These are phyloP conservation scores for Drosophila trapezifrons DNA, from an alignment of 1,140 invertebrate genomes.

Conservation along the genomic window DNA sequence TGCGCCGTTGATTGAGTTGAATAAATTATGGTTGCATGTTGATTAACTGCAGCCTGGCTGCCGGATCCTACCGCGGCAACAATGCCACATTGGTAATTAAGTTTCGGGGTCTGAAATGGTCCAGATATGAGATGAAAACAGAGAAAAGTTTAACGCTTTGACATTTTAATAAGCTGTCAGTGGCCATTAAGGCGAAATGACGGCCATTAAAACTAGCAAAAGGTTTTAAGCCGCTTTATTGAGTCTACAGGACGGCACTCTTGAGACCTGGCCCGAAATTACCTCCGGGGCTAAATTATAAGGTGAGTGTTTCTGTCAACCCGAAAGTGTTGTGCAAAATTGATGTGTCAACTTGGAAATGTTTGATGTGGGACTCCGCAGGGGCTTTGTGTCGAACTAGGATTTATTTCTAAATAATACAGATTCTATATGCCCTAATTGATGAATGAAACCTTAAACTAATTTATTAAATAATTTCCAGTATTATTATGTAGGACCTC, in stretches of 20 bases:
- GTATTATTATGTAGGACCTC: too few relatives aligned
- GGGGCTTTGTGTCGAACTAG: background rate
- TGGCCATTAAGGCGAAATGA: slow-evolving; percentile 39
- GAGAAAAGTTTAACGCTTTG: slow-evolving; percentile 40
- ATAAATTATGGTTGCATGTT: slow-evolving; percentile 69
- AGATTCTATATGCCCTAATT: background rate
- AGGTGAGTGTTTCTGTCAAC: background rate
- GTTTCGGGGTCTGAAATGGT: slow-evolving; percentile 24
- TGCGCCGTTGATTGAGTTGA: slow-evolving; percentile 68
- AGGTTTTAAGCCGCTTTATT: slow-evolving; percentile 35
- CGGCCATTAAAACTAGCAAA: slow-evolving; percentile 23
- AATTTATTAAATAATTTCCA: too few relatives aligned
- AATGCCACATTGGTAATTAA: slow-evolving; percentile 41
- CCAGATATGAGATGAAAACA: slow-evolving; percentile 12
- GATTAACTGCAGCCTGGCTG: slow-evolving; percentile 60
- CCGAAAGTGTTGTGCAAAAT: slow-evolving; percentile 1
- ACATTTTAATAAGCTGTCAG: slow-evolving; percentile 76
- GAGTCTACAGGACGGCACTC: slow-evolving; percentile 4
- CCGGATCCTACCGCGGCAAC: background rate
- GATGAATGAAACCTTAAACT: too few relatives aligned
- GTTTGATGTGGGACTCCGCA: slow-evolving; percentile 12
- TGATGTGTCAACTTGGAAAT: slow-evolving; percentile 32
- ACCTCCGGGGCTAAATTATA: background rate
- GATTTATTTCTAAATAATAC: background rate
- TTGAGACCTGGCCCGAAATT: slow-evolving; percentile 8